Base-by-base conservation (phyloP, 2,113 vertebrate genomes). In the Stigmatopora argus region DNA sequence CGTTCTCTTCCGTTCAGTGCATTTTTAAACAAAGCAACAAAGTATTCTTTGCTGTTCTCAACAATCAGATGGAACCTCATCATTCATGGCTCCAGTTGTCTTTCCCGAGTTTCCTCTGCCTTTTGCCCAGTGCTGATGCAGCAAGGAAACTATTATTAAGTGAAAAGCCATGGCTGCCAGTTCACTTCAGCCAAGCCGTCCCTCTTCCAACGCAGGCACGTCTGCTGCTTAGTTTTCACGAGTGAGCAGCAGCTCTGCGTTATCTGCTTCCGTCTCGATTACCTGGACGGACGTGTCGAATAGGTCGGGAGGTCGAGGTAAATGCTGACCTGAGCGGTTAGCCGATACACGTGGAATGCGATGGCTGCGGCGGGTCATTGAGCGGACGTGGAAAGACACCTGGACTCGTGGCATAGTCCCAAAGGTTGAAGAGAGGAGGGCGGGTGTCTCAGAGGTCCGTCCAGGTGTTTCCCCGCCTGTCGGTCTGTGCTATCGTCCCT, bases 71-170 rank as follows among this genome's bases (percentile, higher is more conserved):
- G 3, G 46, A 71, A 78, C 62, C 59, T 71, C 63, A 75, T 82
- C 73, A 53, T 64, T 79, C 69, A 80, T 78, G 62, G n/a, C 66
- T 70, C 0, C 57, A 51, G 71, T 55, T 60, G 66, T 70, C 73
- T 75, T 71, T 74, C 66, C 26, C 66, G 52, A 55, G 70, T 75
- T 74, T 71, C 62, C 46, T 64, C 51, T 11, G 35, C 18, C 34
- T 68, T 62, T 26, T 18, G 18, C 19, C 12, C 26, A 60, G 23
- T 78, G 82, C 73, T 86, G 78, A 83, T 66, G 62, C 65, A 72
- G 84, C 79, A 65, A 78, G 70, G 61, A 83, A 86, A 75, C 76
- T 46, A 68, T 80, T 75, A 80, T 75, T 79, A 83, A 79, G 38
- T 75, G 64, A 21, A 72, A 80, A 64, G 45, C 75, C 64, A 53